These are phyloP conservation scores for Xiphorhynchus elegans DNA, from an alignment of 2,113 vertebrate genomes.

Conservation along the genomic window DNA sequence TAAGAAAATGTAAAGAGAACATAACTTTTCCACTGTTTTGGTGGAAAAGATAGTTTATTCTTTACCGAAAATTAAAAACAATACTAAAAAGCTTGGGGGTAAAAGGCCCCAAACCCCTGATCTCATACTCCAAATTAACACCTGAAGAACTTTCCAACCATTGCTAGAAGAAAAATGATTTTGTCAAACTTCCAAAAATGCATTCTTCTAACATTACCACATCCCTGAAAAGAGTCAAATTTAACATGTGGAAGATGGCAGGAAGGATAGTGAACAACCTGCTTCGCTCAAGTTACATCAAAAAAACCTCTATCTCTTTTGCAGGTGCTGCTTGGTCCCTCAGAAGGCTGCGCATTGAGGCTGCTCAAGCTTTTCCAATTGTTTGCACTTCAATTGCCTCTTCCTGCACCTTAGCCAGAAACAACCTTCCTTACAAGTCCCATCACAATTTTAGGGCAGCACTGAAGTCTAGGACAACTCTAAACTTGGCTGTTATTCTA, in stretches of 20 bases:
- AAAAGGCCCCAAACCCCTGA: background rate
- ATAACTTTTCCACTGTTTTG: background rate
- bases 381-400: background rate
- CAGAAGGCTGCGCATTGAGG: background rate
- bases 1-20: background rate
- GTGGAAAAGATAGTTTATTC: background rate
- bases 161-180: rapidly evolving
- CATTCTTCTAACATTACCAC: background rate
- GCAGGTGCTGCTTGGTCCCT: background rate
- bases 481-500: background rate
- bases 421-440: background rate
- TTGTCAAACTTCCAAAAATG: background rate
- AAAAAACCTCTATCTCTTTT: background rate
- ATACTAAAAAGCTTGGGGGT: background rate
- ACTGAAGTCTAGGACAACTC: background rate
- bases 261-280: background rate
- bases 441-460: background rate
- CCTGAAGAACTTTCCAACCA: background rate
- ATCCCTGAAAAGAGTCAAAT: background rate
- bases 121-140: background rate
- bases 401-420: background rate
- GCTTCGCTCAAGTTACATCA: background rate
- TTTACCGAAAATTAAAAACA: background rate
- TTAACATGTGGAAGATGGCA: background rate
- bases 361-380: background rate